Base-by-base conservation (phyloP, 2,113 vertebrate genomes). In the Anolis carolinensis region DNA sequence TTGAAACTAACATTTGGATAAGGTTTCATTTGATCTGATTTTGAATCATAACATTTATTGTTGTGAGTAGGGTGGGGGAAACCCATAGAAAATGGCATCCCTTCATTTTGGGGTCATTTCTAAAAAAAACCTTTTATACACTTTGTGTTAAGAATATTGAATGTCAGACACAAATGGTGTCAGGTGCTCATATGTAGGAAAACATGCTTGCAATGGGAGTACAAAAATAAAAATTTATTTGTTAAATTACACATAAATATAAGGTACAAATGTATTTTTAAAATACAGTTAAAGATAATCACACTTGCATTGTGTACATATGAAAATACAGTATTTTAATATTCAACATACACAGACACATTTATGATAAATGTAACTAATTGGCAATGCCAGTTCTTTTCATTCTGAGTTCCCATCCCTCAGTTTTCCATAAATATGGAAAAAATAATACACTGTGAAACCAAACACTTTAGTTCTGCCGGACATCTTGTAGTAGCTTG, bases 261-360 rank as follows among this genome's bases (percentile, higher is more conserved):
- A 99, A 98, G 98, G 96, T 98, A 99, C 97, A 98, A 99, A 98
- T 98, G 98, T 99, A 99, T 99, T 99, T 99, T 99, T 98, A 98
- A 99, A 99, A 99, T 99, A 99, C 99, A 99, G 96, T 96, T 96
- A 96, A 97, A 98, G 97, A 97, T 99, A 98, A 98, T 98, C 98
- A 99, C 98, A 97, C 98, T 98, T 97, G 98, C 97, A 97, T 97
- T 96, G 97, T 98, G 97, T 98, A 99, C 98, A 98, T 98, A 97
- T 97, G 97, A 97, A 98, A 98, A 97, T 98, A 98, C 97, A 97
- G 98, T 96, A 96, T 98, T 98, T 96, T 97, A 97, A 98, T 98
- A 98, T 96, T 98, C 98, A 97, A 98, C 98, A 98, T 99, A 99
- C 98, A 98, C 97, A 98, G 97, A 99, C 97, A 99, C 98, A 97